These are phyloP conservation scores for Ariopsis seemanni DNA, from an alignment of 2,113 vertebrate species.

Conservation along the genomic window DNA sequence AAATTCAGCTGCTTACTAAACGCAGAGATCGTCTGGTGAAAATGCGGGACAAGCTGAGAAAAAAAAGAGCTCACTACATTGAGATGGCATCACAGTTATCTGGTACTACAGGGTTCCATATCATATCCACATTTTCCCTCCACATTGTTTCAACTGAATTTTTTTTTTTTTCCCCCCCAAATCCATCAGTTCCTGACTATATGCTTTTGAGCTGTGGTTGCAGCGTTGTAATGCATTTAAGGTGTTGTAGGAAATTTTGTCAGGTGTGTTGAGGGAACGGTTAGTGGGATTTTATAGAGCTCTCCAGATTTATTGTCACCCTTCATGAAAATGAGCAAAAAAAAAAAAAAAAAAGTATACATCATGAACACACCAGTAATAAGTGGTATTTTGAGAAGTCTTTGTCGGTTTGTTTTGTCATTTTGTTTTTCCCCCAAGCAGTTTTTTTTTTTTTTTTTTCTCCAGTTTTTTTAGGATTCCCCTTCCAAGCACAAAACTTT, in stretches of 20 bases:
- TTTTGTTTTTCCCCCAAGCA: too few relatives aligned
- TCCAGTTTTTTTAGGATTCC: neutral
- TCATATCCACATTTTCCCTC: neutral
- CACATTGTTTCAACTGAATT: neutral
- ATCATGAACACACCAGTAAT: too few relatives aligned
- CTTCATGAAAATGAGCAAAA: too few relatives aligned
- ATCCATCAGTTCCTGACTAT: neutral
- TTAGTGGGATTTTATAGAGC: neutral
- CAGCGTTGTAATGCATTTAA: neutral
- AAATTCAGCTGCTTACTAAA: constrained; percentile 53
- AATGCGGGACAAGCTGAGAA: constrained; percentile 46
- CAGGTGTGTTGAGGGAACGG: neutral
- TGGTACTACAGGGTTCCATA: constrained; percentile 30
- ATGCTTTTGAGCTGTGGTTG: neutral
- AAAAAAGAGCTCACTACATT: constrained; percentile 45
- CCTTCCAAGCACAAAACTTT: too few relatives aligned
- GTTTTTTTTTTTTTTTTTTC: too few relatives aligned
- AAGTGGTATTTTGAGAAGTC: too few relatives aligned
- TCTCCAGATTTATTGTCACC: too few relatives aligned
- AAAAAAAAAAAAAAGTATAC: too few relatives aligned
- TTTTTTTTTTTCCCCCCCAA: neutral
- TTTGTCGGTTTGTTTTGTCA: too few relatives aligned
- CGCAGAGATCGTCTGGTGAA: constrained; percentile 30
- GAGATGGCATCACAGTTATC: constrained; percentile 35
- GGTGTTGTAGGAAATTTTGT: neutral